These are phyloP conservation scores for Borostomias antarcticus DNA, from an alignment of 2,797 vertebrate species.

Conservation along the genomic window DNA sequence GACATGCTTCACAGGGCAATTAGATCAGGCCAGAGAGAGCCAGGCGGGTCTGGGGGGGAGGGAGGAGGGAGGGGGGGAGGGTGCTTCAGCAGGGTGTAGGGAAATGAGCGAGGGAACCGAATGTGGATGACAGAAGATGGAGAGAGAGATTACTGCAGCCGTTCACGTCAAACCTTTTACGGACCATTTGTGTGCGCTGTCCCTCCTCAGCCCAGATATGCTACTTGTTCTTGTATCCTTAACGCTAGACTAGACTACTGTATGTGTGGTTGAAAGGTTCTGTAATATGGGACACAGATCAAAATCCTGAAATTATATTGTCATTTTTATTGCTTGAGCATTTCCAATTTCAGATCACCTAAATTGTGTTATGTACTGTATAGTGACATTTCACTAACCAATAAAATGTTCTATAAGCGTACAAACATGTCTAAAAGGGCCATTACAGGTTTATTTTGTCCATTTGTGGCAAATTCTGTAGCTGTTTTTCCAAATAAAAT, in stretches of 20 bases:
- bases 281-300: slow-evolving; percentile 10
- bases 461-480: not conserved
- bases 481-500: not conserved
- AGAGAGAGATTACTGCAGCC: slow-evolving; percentile 55
- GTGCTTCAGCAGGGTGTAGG: not conserved
- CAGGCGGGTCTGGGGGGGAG: not conserved
- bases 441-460: slow-evolving; percentile 2
- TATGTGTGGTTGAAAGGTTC: slow-evolving; percentile 22
- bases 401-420: no score
- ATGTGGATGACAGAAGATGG: not conserved
- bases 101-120: not conserved
- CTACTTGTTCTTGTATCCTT: not conserved
- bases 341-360: slow-evolving; percentile 8
- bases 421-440: slow-evolving; percentile 33
- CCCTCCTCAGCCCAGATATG: not conserved
- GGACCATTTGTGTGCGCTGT: slow-evolving; percentile 34
- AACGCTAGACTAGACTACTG: slow-evolving; percentile 16
- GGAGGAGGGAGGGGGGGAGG: no score
- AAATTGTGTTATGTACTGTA: not conserved
- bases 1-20: slow-evolving; percentile 53
- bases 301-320: slow-evolving; percentile 24
- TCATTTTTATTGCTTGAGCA: no score
- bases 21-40: slow-evolving; percentile 2
- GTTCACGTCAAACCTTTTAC: slow-evolving; percentile 51
- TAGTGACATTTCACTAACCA: not conserved